Evolutionary conservation across 2,797 vertebrate species (phyloP), one percentile per base, ranked within the genome.

Genomic region (Melanogrammus aeglefinus): DNA sequence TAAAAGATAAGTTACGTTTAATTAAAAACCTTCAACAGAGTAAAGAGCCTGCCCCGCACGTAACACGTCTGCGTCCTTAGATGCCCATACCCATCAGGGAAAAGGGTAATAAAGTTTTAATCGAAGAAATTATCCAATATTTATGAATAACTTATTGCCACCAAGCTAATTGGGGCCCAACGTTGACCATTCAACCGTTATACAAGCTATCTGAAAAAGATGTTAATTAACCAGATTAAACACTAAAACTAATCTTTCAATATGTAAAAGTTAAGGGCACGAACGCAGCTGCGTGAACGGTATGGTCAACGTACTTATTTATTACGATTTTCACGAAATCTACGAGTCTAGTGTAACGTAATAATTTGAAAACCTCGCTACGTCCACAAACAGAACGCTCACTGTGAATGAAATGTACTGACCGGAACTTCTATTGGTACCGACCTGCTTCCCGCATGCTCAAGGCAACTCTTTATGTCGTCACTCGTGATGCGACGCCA

Each of bases 401-500:
- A n/a, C n/a, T 24, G 57, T 6, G 16, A 78, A 72, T 47, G 57
- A 83, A 76, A 76, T 29, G n/a, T 6, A 73, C 72, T 35, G 36
- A 74, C 73, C n/a, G n/a, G n/a, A n/a, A n/a, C n/a, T n/a, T n/a
- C n/a, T n/a, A n/a, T n/a, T n/a, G n/a, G n/a, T n/a, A 33, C 72
- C 73, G 36, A 74, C 73, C 73, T 41, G 73, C 72, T 78, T 81
- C 76, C 80, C 72, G 51, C 63, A 13, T 74, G 75, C 38, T 35
- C 18, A 44, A 0, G 35, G 74, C 78, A 29, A 66, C 66, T 0
- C 0, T 12, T 69, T 82, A 86, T 88, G 86, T 29, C 89, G 91
- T 89, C 84, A 85, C 1, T 12, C 0, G 51, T 0, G 66, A 9
- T 29, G 84, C 77, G 84, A 84, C 88, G 13, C 16, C 51, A 47